phyloP scores from a whole-genome alignment of 2,113 vertebrate species.

The Bambusicola thoracicus region DNA sequence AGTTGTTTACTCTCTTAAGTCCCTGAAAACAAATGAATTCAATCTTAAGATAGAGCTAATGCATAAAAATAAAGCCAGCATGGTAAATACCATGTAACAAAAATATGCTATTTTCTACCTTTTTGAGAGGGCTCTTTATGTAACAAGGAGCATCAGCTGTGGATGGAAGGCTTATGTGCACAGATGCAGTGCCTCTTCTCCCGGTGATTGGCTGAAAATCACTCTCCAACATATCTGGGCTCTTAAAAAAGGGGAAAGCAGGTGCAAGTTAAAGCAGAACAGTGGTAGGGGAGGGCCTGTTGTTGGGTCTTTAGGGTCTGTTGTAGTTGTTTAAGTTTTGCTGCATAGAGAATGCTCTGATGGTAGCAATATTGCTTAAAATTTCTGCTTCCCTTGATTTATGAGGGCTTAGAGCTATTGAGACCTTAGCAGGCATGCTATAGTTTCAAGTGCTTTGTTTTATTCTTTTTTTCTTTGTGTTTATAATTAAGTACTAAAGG shows the following conservation, averaged over 20 bases:
- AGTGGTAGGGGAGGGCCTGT: accelerated
- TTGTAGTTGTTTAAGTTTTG: background rate
- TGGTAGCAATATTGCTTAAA: too few relatives aligned
- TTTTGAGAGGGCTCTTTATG: background rate
- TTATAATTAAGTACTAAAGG: background rate
- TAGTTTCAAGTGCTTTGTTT: background rate
- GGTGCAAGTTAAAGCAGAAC: accelerated
- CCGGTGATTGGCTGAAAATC: background rate
- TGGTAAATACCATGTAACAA: accelerated
- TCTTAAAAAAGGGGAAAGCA: background rate
- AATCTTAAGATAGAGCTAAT: background rate
- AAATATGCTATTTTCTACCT: background rate
- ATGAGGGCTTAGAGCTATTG: accelerated
- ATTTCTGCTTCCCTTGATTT: accelerated
- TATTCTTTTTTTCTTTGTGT: background rate
- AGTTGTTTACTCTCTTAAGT: background rate
- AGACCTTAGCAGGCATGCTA: accelerated
- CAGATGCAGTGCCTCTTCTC: background rate
- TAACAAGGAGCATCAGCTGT: accelerated
- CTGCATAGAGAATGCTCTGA: too few relatives aligned
- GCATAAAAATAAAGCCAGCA: accelerated
- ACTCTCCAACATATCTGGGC: background rate
- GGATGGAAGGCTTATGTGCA: background rate
- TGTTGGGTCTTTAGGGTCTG: accelerated
- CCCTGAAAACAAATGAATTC: accelerated